Evolutionary conservation across 2,797 vertebrate species (phyloP), one percentile per base, ranked within the genome.

Genomic region (Chaunax sp.): DNA sequence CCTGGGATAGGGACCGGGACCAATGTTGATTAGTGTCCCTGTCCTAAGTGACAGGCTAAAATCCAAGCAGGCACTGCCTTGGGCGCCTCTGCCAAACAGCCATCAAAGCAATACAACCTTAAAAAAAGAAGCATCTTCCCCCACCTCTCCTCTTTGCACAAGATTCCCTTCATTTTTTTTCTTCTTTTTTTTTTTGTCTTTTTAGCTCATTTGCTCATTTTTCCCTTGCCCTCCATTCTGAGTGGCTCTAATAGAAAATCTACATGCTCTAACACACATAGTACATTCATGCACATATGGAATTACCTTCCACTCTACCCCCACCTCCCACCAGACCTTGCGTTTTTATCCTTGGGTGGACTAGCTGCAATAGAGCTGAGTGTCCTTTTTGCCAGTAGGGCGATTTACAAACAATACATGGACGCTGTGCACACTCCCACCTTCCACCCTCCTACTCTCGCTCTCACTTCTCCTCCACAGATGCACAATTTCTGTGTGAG

Each of bases 21-120:
- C 91, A 90, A 89, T 93, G 90, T 85, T 93, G 91, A 94, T 93
- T 92, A 92, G 89, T 93, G 92, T 93, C 90, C 87, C 84, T 84
- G 80, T 92, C 87, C 84, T 93, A 90, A 90, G 84, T 92, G 92
- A 94, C 92, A 92, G 89, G 87, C 88, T 92, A 81, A 88, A 88
- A 88, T 92, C 87, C 87, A 89, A 87, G 86, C 89, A 91, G 92
- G 89, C 91, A 90, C 82, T 82, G 90, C 89, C 86, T 85, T 80
- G 73, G 90, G 89, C 77, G 58, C 83, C 75, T 77, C 78, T 89
- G 91, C 93, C 93, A 93, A 93, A 89, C 89, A 88, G 88, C 89
- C 87, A 89, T 94, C 92, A 92, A 86, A 88, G 86, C 87, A 87
- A 78, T 87, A 86, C 86, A 77, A 85, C 81, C 83, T 81, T 84